These are phyloP conservation scores for Apostichopus japonicus DNA, from an alignment of 35 echinoderm and acorn worm species.

Conservation along the genomic window DNA sequence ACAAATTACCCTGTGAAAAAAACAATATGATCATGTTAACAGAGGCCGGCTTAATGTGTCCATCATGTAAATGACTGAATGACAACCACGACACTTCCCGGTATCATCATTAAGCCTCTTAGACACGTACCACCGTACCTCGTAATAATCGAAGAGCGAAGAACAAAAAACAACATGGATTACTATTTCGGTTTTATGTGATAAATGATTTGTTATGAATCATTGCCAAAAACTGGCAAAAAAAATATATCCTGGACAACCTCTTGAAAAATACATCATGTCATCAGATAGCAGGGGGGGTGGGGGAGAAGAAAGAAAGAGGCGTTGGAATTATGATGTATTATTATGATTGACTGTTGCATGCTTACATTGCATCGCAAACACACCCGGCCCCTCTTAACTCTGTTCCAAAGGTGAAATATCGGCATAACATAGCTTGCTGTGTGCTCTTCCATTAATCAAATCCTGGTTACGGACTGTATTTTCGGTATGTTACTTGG, in stretches of 20 bases:
- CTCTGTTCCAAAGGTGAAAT: slow-evolving; percentile 3
- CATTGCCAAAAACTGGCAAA: not conserved
- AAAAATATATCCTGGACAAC: not conserved
- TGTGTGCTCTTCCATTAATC: slow-evolving; percentile 15
- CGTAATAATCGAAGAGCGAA: no score
- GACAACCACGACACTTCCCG: no score
- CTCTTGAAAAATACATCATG: not conserved
- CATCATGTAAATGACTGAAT: no score
- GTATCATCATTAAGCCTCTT: no score
- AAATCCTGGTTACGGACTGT: not conserved
- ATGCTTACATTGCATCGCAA: not conserved
- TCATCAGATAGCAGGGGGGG: not conserved
- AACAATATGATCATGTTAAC: no score
- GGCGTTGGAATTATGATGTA: not conserved
- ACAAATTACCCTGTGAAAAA: no score
- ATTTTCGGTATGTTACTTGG: not conserved
- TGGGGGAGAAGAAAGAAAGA: not conserved
- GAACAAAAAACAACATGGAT: not conserved
- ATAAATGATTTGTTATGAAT: not conserved
- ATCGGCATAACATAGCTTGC: not conserved
- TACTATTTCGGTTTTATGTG: not conserved
- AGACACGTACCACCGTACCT: no score
- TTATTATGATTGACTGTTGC: slow-evolving; percentile 1
- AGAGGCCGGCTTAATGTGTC: no score
- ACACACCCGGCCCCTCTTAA: not conserved